Base-by-base conservation (phyloP, 2,888 invertebrate species). In the Trachelus troglodyta region DNA sequence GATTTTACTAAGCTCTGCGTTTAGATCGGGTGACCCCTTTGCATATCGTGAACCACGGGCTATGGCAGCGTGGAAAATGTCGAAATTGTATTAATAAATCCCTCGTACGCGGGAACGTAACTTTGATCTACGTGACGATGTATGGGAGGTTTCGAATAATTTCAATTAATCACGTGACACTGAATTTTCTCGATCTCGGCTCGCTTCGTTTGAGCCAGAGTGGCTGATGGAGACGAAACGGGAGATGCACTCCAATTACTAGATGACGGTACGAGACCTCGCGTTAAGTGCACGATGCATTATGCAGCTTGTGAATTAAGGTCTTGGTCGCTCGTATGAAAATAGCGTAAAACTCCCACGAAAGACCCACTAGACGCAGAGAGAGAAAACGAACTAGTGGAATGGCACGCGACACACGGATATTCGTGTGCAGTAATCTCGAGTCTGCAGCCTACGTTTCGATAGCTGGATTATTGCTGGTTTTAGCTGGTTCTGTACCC, bases 121-220 rank as follows among this genome's bases (percentile, higher is more conserved):
- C 40, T 56, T 56, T 9, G 40, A 23, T 9, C 1, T 4, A 9
- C 40, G 23, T 15, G 6, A 56, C 23, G 23, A 23, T 15, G 2
- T 11, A 34, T 0, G 34, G 31, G 75, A 74, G n/a, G 74, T 76
- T 23, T 56, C 9, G 56, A 6, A 1, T 77, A 37, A 79, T 77
- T 77, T 78, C 81, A 76, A 78, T 76, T 78, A 34, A 68, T 69
- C 71, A 34, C 73, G 56, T 23, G 56, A 56, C 56, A 56, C 9
- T 2, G 23, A 56, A 56, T 23, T 56, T 56, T 56, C 56, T 23
- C 23, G 9, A 56, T 56, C 56, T 56, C 9, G 23, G 23, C 56
- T 23, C 56, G 23, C 56, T 9, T 23, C 56, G 15, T 4, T 23
- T 56, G 9, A 23, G 2, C 23, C 56, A 12, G 9, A 56, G 23